Conservation (phyloP, 1,140 invertebrate species). For the Theocolax elegans region DNA sequence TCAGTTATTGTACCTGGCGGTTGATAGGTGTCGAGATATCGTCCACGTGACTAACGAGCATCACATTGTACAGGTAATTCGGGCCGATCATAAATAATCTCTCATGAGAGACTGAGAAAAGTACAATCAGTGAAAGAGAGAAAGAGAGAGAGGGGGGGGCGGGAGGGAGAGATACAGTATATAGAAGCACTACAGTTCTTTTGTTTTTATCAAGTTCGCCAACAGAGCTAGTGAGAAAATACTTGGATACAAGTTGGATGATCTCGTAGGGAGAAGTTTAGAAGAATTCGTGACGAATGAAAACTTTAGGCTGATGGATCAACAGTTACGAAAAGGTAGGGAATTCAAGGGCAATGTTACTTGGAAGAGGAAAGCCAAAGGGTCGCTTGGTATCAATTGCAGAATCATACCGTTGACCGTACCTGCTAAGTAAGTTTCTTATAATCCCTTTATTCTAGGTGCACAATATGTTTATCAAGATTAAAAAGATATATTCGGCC, state of each 20-base stretch:
- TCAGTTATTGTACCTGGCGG: constrained; percentile 80
- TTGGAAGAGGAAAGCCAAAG: constrained; percentile 80
- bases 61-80: constrained; percentile 80
- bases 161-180: no score
- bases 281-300: constrained; percentile 67
- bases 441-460: no score
- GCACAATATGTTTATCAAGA: no score
- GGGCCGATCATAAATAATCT: background rate
- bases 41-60: constrained; percentile 87
- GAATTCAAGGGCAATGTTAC: constrained; percentile 89
- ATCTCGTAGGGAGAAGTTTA: constrained; percentile 79
- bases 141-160: no score
- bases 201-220: constrained; percentile 72
- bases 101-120: background rate
- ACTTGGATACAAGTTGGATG: constrained; percentile 77
- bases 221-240: constrained; percentile 81
- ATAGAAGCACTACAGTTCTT: background rate
- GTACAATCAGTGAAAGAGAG: no score
- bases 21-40: constrained; percentile 84
- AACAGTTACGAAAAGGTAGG: constrained; percentile 76
- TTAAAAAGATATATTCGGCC: no score
- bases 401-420: constrained; percentile 67
- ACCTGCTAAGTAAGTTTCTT: background rate
- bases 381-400: constrained; percentile 79
- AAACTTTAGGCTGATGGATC: constrained; percentile 71